Base-by-base conservation (phyloP, 2,888 invertebrate species). In the Rhagonycha fulva region DNA sequence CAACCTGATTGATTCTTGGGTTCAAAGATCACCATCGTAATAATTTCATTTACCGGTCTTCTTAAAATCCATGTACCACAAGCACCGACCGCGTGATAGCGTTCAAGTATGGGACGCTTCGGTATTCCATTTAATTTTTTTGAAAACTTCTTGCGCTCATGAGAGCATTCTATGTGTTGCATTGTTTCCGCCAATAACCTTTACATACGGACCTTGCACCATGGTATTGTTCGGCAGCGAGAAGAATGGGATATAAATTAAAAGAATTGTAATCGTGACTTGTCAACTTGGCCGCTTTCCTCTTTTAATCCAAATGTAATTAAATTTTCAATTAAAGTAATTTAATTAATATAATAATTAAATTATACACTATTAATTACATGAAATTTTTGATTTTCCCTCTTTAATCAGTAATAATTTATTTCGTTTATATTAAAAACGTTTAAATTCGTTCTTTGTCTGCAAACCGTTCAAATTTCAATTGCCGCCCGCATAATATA, bases 11-110 rank as follows among this genome's bases (percentile, higher is more conserved):
- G 84, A 83, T 83, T 82, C 83, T 80, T 75, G 77, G 80, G 83
- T 81, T 84, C 83, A 84, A 82, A 83, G 84, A 82, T 84, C 82
- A 82, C 76, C 68, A 76, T 78, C 80, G 82, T 83, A 82, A 82
- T 83, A 81, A 82, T 82, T 82, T 78, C 79, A 81, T 82, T 81
- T 81, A 80, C 80, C 75, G 81, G 80, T 76, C 79, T 81, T 81
- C 70, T 71, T 73, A 32, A 32, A 32, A 68, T 71, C 74, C 70
- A 76, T 75, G 68, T 71, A 76, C 75, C 77, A 76, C 74, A 74
- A 75, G 77, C 70, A 72, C 77, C 78, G 79, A 78, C 79, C 79
- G 79, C 80, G 78, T 81, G 81, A 81, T 77, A 78, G 77, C 76
- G 76, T 80, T 78, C 78, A 60, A 77, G 79, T 77, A 80, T 78